A percentile compares a stretch with the other conserved stretches of the same genome.
Conservation (phyloP, 2,113 vertebrate species). For the Puffinus mauretanicus region DNA sequence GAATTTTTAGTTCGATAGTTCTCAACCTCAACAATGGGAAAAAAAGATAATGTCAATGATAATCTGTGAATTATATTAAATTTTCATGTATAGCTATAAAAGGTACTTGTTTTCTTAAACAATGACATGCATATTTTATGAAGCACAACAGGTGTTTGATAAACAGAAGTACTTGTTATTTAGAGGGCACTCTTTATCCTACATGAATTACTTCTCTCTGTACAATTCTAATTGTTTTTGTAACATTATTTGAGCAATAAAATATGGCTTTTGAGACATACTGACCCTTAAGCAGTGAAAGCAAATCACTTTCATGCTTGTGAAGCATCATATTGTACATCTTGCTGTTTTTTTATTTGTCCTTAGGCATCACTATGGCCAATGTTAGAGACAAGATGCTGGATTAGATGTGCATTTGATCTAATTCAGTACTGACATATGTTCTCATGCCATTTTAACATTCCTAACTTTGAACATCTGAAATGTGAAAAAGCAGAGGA, state of each 20-base stretch:
- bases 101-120: background rate
- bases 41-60: background rate
- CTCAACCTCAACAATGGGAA: background rate
- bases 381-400: background rate
- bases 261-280: background rate
- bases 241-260: accelerated
- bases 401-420: background rate
- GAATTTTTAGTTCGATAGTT: background rate
- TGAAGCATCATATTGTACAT: background rate
- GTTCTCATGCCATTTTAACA: background rate
- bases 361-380: background rate
- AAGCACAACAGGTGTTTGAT: background rate
- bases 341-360: background rate
- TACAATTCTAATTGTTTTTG: background rate
- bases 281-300: background rate
- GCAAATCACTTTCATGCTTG: background rate
- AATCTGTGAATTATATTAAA: background rate
- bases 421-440: background rate
- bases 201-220: background rate
- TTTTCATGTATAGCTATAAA: background rate
- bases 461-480: background rate
- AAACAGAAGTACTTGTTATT: background rate
- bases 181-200: background rate
- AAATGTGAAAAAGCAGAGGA: background rate
- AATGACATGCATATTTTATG: background rate